Conservation (phyloP, 2,113 vertebrate genomes). For the Coptodon rendalli region DNA sequence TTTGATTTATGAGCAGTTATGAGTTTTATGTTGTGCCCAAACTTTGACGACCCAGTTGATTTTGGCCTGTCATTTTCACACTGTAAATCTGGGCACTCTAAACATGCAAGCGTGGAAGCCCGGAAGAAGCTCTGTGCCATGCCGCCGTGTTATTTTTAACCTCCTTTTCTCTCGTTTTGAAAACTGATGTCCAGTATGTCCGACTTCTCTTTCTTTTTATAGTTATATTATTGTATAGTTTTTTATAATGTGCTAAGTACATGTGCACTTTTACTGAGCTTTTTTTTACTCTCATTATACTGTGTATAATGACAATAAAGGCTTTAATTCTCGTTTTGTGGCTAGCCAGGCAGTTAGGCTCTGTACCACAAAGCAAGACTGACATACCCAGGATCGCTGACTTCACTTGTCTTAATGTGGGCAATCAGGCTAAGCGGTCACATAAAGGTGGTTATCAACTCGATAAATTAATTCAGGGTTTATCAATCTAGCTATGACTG, state of each 20-base stretch:
- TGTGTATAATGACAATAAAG: not conserved
- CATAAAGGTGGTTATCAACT: not conserved
- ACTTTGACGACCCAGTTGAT: not conserved
- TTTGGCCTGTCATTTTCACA: slow-evolving; percentile 24
- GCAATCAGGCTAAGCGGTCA: not conserved
- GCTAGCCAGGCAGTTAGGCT: not conserved
- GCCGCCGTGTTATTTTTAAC: not conserved
- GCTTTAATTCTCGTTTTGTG: not conserved
- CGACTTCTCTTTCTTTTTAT: not conserved
- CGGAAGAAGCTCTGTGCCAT: not conserved
- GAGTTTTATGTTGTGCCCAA: slow-evolving; percentile 36
- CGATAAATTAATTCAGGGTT: not conserved
- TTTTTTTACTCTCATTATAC: not conserved
- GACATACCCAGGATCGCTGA: not conserved
- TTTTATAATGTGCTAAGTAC: not conserved
- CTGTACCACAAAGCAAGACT: not conserved
- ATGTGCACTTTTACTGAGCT: not conserved
- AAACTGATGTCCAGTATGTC: not conserved
- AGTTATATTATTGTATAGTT: not conserved
- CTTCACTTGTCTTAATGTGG: not conserved
- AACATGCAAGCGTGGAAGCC: not conserved
- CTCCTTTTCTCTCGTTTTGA: not conserved
- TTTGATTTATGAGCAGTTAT: slow-evolving; percentile 38
- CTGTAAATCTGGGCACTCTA: slow-evolving; percentile 24
- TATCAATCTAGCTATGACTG: not conserved